Base-by-base conservation (phyloP, 2,888 invertebrate genomes). In the Hyalella azteca region DNA sequence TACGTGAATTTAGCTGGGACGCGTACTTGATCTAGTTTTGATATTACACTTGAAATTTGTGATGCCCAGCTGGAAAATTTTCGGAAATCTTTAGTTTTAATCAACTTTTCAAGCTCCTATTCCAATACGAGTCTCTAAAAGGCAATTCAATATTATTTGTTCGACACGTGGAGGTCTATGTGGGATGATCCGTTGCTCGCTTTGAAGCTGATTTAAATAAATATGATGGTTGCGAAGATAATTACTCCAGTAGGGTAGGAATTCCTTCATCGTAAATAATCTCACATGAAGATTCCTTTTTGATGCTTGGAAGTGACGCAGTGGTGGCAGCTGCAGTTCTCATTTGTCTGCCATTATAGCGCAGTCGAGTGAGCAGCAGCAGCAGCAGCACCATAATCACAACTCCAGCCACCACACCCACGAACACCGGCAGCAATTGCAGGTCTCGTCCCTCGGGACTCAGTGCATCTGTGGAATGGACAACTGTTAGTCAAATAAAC, bases 361-460 rank as follows among this genome's bases (percentile, higher is more conserved):
- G 40, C 13, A 75, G 13, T 7, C 36, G 29, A 3, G 75, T 39
- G 39, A 75, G 45, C 9, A 75, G 45, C 40, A 75, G 45, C 9
- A 75, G 75, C 40, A 75, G 75, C 45, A 75, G 75, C 40, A 75
- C 41, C 75, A 75, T 75, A 4, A 75, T 45, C 29, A 75, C 75
- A 0, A 75, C 75, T 13, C 75, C 75, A 2, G 75, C 15, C 26
- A 75, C 45, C 13, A 45, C 40, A 7, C 75, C 75, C 40, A 75
- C 75, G 5, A 75, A 75, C 45, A 75, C 75, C 3, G 75, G 75
- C 26, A 75, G 45, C 22, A 75, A n/a, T 26, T 75, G 75, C 7
- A 45, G 26, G 26, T 4, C n/a, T 9, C 41, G 15, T 22, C 19
- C 40, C 7, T 75, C 40, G n/a, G 75, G 41, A n/a, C 40, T 29